Evolutionary conservation across 2,113 vertebrate genomes (phyloP).

Genomic region (Pholis gunnellus): DNA sequence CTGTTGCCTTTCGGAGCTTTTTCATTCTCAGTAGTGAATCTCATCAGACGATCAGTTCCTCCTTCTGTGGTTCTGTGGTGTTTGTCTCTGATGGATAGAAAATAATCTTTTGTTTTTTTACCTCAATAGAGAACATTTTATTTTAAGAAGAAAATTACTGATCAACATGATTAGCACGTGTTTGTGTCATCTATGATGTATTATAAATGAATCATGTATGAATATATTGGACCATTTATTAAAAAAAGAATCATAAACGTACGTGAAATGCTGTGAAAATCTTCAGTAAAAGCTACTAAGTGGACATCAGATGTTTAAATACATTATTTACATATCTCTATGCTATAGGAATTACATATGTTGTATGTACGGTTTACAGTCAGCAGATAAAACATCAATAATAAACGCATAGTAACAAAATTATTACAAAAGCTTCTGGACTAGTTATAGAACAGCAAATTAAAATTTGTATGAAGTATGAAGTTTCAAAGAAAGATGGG

Average conservation of each 20-base stretch:
- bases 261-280: not conserved
- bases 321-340: not conserved
- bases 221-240: not conserved
- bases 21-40: not conserved
- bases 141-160: not conserved
- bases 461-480: too few relatives aligned
- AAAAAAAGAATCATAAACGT: not conserved
- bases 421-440: not conserved
- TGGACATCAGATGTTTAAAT: not conserved
- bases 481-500: not conserved
- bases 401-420: not conserved
- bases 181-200: not conserved
- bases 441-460: not conserved
- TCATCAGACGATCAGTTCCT: conserved; percentile 38
- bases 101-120: not conserved
- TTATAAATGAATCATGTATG: not conserved
- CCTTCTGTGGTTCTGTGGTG: not conserved
- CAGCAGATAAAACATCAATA: too few relatives aligned
- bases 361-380: too few relatives aligned
- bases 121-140: not conserved
- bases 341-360: not conserved
- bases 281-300: not conserved
- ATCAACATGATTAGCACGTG: too few relatives aligned
- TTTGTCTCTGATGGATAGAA: conserved; percentile 25
- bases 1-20: not conserved